Percentiles rank a stretch among this genome's conserved stretches.
Conservation (phyloP, 2,888 invertebrate genomes). For the Ectobius pallidus region DNA sequence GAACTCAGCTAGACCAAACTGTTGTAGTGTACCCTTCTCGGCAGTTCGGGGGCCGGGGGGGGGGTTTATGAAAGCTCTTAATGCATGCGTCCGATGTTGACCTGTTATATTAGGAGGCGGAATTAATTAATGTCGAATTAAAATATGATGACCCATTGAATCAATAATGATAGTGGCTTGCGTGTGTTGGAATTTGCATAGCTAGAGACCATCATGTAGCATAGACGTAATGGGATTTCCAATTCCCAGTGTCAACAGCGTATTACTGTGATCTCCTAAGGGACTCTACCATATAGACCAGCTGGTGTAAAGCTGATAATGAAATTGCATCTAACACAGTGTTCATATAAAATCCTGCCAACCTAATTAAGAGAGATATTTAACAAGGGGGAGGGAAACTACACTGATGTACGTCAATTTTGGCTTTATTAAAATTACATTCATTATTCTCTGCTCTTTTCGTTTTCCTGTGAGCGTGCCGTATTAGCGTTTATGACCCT, state of each 20-base stretch:
- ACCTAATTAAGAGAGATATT: background rate
- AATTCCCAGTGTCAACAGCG: slow-evolving; percentile 26
- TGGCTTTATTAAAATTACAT: slow-evolving; percentile 1
- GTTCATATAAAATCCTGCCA: background rate
- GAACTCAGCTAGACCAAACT: no score
- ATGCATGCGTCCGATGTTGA: background rate
- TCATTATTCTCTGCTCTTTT: background rate
- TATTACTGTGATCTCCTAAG: background rate
- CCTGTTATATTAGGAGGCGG: background rate
- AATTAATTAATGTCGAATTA: slow-evolving; percentile 20
- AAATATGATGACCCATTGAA: slow-evolving; percentile 16
- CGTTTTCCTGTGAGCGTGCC: background rate
- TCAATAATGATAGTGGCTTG: slow-evolving; percentile 22
- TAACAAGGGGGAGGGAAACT: background rate
- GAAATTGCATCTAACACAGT: background rate
- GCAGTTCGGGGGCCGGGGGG: background rate
- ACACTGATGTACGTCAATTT: background rate
- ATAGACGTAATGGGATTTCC: slow-evolving; percentile 15
- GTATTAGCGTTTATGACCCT: background rate
- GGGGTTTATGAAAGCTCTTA: background rate
- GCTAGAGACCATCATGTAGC: background rate
- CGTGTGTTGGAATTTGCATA: slow-evolving; percentile 11
- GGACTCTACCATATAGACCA: background rate
- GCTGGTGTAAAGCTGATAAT: slow-evolving; percentile 24
- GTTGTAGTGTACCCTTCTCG: no score